Percentiles rank a stretch among this genome's conserved stretches.
phyloP scores from a whole-genome alignment of 2,888 invertebrate species.

The Hirtodrosophila duncani region DNA sequence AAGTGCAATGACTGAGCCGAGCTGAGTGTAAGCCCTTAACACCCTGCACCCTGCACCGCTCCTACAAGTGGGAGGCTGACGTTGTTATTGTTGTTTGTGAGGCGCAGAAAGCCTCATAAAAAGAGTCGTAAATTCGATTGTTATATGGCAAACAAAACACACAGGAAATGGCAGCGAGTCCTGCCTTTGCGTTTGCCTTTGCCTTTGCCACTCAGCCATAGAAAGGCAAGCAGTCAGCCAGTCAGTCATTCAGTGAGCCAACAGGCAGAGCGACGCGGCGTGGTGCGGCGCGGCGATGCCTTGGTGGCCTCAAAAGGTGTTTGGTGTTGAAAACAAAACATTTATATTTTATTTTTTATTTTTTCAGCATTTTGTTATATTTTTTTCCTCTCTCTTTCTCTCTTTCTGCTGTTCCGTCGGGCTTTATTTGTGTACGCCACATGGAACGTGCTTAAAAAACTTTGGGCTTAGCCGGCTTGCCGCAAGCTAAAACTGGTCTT shows the following conservation, averaged over 20 bases:
- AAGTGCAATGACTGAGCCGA: conserved; percentile 63
- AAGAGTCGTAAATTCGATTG: conserved; percentile 69
- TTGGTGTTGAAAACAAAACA: conserved; percentile 65
- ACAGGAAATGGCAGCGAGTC: conserved; percentile 54
- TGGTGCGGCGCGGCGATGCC: too few relatives aligned
- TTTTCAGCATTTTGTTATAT: conserved; percentile 16
- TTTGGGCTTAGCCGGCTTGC: too few relatives aligned
- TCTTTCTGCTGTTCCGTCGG: not conserved
- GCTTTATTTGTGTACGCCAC: conserved; percentile 20
- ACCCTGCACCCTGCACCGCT: too few relatives aligned
- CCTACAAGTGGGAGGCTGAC: conserved; percentile 46
- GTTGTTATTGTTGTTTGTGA: conserved; percentile 55
- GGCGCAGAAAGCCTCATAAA: conserved; percentile 62
- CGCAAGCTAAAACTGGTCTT: too few relatives aligned
- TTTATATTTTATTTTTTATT: conserved; percentile 15
- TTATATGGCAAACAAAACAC: conserved; percentile 64
- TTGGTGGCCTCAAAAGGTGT: conserved; percentile 55
- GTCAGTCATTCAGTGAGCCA: too few relatives aligned
- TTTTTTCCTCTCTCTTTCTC: conserved; percentile 20
- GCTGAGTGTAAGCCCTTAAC: too few relatives aligned
- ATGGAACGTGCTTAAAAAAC: conserved; percentile 58
- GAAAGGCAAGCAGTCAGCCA: too few relatives aligned
- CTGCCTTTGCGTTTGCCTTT: conserved; percentile 14
- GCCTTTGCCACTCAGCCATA: not conserved
- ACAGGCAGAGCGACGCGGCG: too few relatives aligned